These are phyloP conservation scores for Cotesia vestalis DNA, from an alignment of 1,140 invertebrate species.

Conservation along the genomic window DNA sequence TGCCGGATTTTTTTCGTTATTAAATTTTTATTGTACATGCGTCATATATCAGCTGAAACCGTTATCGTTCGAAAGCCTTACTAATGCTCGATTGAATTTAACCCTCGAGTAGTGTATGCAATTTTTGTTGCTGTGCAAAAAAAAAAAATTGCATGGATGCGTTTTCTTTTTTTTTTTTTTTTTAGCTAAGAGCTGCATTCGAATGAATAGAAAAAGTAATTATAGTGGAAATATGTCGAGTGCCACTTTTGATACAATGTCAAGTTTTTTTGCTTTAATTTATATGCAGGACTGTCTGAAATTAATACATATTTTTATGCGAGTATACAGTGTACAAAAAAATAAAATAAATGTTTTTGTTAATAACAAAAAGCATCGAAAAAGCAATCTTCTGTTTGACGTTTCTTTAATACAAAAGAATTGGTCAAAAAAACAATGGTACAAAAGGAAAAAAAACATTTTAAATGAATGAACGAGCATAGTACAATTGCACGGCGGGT, in stretches of 20 bases:
- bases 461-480: constrained; percentile 12
- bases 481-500: not conserved
- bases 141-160: not conserved
- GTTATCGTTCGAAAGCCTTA: constrained; percentile 18
- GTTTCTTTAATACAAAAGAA: constrained; percentile 25
- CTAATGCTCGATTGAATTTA: constrained; percentile 28
- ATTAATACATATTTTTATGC: not conserved
- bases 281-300: no score
- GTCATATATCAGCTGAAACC: constrained; percentile 5
- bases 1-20: no score
- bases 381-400: constrained; percentile 33
- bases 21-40: constrained; percentile 4
- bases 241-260: no score
- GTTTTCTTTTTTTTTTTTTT: constrained; percentile 25
- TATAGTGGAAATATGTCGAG: no score
- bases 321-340: not conserved
- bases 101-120: constrained; percentile 8
- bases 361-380: constrained; percentile 16
- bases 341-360: constrained; percentile 24
- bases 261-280: no score
- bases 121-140: not conserved
- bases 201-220: no score
- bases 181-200: not conserved
- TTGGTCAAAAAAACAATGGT: not conserved
- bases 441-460: not conserved